A percentile compares a stretch with the other conserved stretches of the same genome.
These are phyloP conservation scores for Paraescarpia echinospica DNA, from an alignment of 1,140 invertebrate species.

Conservation along the genomic window DNA sequence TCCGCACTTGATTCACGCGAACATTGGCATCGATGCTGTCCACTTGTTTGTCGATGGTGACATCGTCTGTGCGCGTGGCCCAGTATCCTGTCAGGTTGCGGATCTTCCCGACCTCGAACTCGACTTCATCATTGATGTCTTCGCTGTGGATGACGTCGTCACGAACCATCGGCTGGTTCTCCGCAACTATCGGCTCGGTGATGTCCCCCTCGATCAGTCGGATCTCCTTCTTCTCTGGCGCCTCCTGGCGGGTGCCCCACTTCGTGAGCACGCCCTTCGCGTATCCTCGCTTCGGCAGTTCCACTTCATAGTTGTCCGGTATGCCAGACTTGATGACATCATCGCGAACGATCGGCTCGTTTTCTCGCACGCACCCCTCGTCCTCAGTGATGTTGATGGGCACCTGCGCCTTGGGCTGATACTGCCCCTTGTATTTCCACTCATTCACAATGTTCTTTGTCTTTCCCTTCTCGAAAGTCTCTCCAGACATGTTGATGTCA, in stretches of 20 bases:
- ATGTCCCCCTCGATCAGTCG: constrained; percentile 23
- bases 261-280: constrained; percentile 9
- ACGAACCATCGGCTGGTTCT: constrained; percentile 24
- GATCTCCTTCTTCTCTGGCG: constrained; percentile 15
- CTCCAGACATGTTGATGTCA: constrained; percentile 24
- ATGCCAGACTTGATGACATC: constrained; percentile 21
- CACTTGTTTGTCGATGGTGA: background rate
- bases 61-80: constrained; percentile 10
- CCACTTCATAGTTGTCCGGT: background rate
- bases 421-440: constrained; percentile 26
- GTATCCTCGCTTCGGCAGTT: constrained; percentile 13
- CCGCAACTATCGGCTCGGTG: constrained; percentile 8
- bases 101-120: constrained; percentile 8
- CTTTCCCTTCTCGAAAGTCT: constrained; percentile 16
- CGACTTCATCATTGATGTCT: background rate
- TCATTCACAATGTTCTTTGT: constrained; percentile 24
- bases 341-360: constrained; percentile 12
- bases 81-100: constrained; percentile 16
- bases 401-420: constrained; percentile 17
- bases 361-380: constrained; percentile 26
- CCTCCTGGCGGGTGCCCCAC: background rate
- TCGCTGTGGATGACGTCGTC: constrained; percentile 23
- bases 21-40: background rate
- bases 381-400: constrained; percentile 16
- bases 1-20: background rate